A percentile compares a stretch with the other conserved stretches of the same genome.
These are phyloP conservation scores for Oligia latruncula DNA, from an alignment of 2,888 invertebrate genomes.

Conservation along the genomic window DNA sequence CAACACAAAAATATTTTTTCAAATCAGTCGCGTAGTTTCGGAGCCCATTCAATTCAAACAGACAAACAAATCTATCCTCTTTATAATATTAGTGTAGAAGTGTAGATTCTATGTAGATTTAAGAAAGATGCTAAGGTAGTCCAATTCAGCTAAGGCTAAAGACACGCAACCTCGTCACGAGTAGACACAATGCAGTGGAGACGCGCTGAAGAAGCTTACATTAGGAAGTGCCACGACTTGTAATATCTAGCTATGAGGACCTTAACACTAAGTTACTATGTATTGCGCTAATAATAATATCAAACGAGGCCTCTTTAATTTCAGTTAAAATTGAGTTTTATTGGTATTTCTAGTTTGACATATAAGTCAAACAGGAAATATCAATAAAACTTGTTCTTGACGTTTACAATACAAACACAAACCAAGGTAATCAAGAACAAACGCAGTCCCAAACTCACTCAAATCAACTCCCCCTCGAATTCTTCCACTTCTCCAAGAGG, in stretches of 20 bases:
- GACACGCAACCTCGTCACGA: neutral
- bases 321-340: neutral
- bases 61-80: too few species aligned
- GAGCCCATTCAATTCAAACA: too few species aligned
- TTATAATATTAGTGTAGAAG: too few species aligned
- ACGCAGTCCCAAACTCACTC: conserved; percentile 19
- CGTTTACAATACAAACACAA: neutral
- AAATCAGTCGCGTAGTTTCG: too few species aligned
- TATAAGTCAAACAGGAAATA: neutral
- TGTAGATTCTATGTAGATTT: too few species aligned
- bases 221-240: neutral
- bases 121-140: neutral
- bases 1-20: too few species aligned
- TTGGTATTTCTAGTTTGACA: neutral
- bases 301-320: neutral
- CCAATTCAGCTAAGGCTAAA: neutral
- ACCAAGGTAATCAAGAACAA: neutral
- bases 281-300: neutral
- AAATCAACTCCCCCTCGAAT: conserved; percentile 3
- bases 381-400: neutral
- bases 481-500: neutral
- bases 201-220: neutral
- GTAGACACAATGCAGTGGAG: neutral
- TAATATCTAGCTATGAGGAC: neutral
- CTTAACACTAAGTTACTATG: neutral